Evolutionary conservation across 2,797 vertebrate species (phyloP).

Genomic region (Pseudochirops corinnae): DNA sequence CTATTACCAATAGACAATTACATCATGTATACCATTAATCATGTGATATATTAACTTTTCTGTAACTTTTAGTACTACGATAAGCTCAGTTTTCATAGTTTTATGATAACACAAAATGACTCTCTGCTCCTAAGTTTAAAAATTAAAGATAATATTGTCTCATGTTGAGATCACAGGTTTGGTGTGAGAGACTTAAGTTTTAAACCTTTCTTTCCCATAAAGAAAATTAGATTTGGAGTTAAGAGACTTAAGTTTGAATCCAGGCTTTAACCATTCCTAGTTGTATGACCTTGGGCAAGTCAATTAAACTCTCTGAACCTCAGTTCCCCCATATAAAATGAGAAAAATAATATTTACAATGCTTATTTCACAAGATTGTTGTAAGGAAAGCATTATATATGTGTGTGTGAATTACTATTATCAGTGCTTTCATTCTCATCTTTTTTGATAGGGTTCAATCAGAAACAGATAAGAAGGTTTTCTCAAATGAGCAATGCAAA

Average conservation of each 20-base stretch:
- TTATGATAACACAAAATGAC: background rate
- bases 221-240: background rate
- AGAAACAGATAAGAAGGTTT: background rate
- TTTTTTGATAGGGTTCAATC: background rate
- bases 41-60: background rate
- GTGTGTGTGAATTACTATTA: background rate
- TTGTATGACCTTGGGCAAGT: background rate
- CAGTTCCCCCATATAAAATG: background rate
- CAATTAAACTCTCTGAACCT: background rate
- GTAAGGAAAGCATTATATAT: background rate
- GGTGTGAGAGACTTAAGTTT: background rate
- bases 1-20: background rate
- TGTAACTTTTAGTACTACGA: constrained; percentile 8
- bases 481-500: background rate
- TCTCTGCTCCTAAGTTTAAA: constrained; percentile 42
- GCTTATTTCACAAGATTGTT: background rate
- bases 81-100: constrained; percentile 1
- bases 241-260: background rate
- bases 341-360: background rate
- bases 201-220: background rate
- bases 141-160: constrained; percentile 23
- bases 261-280: background rate
- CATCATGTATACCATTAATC: background rate
- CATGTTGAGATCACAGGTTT: constrained; percentile 45
- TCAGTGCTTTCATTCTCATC: background rate